phyloP scores from a whole-genome alignment of 2,888 invertebrate species.

The Watsonalla cultraria region DNA sequence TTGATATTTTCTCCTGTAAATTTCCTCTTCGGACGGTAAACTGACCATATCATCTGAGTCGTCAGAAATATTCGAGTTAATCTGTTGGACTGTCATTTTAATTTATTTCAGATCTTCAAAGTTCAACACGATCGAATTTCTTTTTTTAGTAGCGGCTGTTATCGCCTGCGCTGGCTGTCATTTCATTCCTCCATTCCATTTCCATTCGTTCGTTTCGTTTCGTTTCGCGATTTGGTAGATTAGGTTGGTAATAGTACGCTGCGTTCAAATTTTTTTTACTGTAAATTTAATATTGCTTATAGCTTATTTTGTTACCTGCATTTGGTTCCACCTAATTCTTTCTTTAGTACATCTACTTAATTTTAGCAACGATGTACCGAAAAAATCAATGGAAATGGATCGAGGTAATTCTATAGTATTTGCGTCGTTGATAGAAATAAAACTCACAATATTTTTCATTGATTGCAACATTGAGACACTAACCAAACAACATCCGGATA shows the following conservation, averaged over 20 bases:
- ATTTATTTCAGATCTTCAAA: conserved; percentile 72
- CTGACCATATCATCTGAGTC: conserved; percentile 77
- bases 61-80: conserved; percentile 76
- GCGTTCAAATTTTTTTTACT: background rate
- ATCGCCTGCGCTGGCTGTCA: conserved; percentile 30
- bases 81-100: conserved; percentile 78
- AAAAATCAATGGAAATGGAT: too few species aligned
- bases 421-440: too few species aligned
- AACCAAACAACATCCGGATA: conserved; percentile 4
- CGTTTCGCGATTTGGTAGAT: too few species aligned
- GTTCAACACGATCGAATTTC: conserved; percentile 66
- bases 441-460: too few species aligned
- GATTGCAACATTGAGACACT: background rate
- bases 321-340: too few species aligned
- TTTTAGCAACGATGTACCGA: too few species aligned
- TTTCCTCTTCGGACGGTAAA: conserved; percentile 80
- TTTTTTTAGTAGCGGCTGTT: conserved; percentile 51
- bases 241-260: too few species aligned
- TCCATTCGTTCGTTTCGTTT: too few species aligned
- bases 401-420: too few species aligned
- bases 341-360: too few species aligned
- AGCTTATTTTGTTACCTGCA: too few species aligned
- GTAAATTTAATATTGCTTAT: too few species aligned
- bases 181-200: conserved; percentile 5
- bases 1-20: conserved; percentile 86